Evolutionary conservation across 2,113 vertebrate genomes (phyloP), one percentile per base, ranked within the genome.

Genomic region (Brachionichthys hirsutus): DNA sequence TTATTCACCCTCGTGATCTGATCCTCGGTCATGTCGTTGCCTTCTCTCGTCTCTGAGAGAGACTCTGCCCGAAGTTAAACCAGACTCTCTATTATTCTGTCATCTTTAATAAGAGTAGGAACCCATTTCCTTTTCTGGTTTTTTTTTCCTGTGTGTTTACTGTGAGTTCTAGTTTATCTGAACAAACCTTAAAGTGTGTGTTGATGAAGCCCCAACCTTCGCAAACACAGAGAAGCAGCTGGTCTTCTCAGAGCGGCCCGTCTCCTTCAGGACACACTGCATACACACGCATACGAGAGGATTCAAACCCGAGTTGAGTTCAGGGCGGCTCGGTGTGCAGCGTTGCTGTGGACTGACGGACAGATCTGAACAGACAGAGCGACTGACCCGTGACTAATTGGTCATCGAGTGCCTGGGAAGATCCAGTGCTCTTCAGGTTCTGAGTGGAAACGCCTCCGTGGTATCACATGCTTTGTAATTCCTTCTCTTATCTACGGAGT

Each of bases 341-440:
- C 18, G 69, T 24, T 68, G 70, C 56, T 57, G 47, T 76, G 57
- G 62, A 67, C 69, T 0, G 67, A 64, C 67, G 67, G 60, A 55
- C 70, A 77, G 77, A 84, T 86, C 60, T 65, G 77, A 86, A 63
- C 54, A 74, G 79, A 82, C 83, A 75, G 77, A 71, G 19, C 51
- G 65, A 70, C 72, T 84, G 86, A 88, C 84, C 84, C 84, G 47
- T 81, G 71, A 81, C 58, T 74, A 70, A 84, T 83, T 81, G 69
- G 75, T 83, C 77, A 81, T 88, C 77, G 64, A 81, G 79, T 78
- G 68, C 82, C 44, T 74, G 65, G 60, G 71, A 81, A 77, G 70
- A 77, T 83, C 77, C 61, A 61, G 69, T 52, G 51, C 18, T 60
- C 77, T 73, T 30, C 24, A 6, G 24, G 24, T 30, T 30, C 24